Percentiles rank a stretch among this genome's conserved stretches.
phyloP scores from a whole-genome alignment of 2,888 invertebrate genomes.

The Hoplodrina ambigua region DNA sequence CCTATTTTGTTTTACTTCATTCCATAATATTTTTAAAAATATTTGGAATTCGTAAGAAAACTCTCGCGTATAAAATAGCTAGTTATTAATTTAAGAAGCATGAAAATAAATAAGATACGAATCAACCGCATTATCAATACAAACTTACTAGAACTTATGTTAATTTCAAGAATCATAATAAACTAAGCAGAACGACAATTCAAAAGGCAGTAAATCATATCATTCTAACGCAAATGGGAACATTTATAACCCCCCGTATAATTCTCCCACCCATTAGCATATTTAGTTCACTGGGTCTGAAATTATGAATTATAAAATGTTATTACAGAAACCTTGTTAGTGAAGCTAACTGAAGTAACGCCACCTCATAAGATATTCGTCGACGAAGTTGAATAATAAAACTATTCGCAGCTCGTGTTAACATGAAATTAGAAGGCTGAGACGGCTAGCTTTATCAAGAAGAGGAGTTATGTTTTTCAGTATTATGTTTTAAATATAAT shows the following conservation, averaged over 20 bases:
- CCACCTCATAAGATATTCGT: conserved; percentile 63
- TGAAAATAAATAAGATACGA: neutral
- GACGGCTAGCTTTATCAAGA: neutral
- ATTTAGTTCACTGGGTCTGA: conserved; percentile 50
- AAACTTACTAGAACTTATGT: neutral
- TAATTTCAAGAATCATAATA: neutral
- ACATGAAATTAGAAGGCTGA: conserved; percentile 41
- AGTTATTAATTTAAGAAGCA: neutral
- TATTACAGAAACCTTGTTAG: conserved; percentile 58
- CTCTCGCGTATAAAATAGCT: no score
- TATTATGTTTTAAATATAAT: neutral
- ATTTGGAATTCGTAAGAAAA: no score
- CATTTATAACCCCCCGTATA: conserved; percentile 17
- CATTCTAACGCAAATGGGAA: conserved; percentile 15
- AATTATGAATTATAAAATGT: conserved; percentile 60
- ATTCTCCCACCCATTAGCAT: conserved; percentile 33
- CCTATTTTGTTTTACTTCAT: no score
- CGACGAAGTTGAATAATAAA: conserved; percentile 64
- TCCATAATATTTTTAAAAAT: no score
- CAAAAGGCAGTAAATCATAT: neutral
- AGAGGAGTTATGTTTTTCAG: neutral
- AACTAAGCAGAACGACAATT: neutral
- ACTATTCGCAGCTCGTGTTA: conserved; percentile 57
- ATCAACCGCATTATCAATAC: neutral
- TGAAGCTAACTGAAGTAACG: conserved; percentile 36